phyloP scores from a whole-genome alignment of 1,140 invertebrate species.

The Aricia agestis region DNA sequence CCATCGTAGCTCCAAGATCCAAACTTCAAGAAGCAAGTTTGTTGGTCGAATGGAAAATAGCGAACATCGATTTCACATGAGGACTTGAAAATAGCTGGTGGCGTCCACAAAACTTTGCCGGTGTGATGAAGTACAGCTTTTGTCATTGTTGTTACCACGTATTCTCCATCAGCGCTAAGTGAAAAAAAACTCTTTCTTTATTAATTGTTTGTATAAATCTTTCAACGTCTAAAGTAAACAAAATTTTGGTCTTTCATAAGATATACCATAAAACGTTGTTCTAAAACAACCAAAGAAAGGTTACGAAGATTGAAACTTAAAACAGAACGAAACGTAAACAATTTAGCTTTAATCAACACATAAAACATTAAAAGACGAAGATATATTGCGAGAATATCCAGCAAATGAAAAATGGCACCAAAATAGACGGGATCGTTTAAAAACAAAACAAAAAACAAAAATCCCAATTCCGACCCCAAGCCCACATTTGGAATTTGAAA shows the following conservation, averaged over 20 bases:
- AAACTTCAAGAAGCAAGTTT: conserved; percentile 97
- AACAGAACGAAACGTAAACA: too few relatives aligned
- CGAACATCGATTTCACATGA: conserved; percentile 98
- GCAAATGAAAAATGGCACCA: not conserved
- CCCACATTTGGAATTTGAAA: conserved; percentile 7
- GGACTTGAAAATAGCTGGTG: conserved; percentile 98
- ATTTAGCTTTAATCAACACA: not conserved
- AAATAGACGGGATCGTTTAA: not conserved
- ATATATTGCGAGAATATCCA: not conserved
- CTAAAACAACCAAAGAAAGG: too few relatives aligned
- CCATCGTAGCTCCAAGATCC: conserved; percentile 99
- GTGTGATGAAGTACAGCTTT: conserved; percentile 94
- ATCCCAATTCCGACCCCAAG: conserved; percentile 3
- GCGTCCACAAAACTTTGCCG: conserved; percentile 94
- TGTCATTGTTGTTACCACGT: conserved; percentile 98
- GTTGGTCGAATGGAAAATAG: conserved; percentile 98
- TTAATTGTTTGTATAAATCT: too few relatives aligned
- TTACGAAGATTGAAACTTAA: too few relatives aligned
- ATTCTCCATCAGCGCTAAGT: conserved; percentile 95
- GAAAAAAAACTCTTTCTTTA: too few relatives aligned
- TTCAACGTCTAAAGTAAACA: too few relatives aligned
- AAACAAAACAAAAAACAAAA: not conserved
- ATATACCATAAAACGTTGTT: too few relatives aligned
- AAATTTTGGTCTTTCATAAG: too few relatives aligned
- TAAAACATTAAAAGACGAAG: not conserved